These are phyloP conservation scores for Scaeva pyrastri DNA, from an alignment of 2,888 invertebrate genomes.

Conservation along the genomic window DNA sequence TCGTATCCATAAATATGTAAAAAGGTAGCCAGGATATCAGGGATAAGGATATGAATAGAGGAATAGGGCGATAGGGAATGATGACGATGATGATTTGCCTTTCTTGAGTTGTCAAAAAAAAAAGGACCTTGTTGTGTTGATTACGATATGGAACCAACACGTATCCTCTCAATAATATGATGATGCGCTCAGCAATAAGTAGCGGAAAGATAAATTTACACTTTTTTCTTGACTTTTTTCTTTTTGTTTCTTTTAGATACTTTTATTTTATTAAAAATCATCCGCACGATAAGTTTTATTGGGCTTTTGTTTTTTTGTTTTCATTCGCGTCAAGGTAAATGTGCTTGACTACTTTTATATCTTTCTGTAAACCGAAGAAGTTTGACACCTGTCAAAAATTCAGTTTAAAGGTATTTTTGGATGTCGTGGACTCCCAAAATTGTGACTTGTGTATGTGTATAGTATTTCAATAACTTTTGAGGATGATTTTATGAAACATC, in stretches of 20 bases:
- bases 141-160: slow-evolving; percentile 28
- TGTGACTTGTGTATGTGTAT: slow-evolving; percentile 12
- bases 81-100: background rate
- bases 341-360: background rate
- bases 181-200: slow-evolving; percentile 61
- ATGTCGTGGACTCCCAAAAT: slow-evolving; percentile 26
- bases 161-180: slow-evolving; percentile 14
- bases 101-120: background rate
- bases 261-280: slow-evolving; percentile 61
- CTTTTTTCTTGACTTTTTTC: slow-evolving; percentile 45
- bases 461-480: slow-evolving; percentile 24
- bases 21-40: too few species aligned
- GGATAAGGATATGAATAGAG: too few species aligned
- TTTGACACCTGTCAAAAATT: slow-evolving; percentile 24
- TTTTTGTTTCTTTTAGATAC: background rate
- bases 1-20: background rate
- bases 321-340: slow-evolving; percentile 20
- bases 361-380: slow-evolving; percentile 24
- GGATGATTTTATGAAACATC: slow-evolving; percentile 30
- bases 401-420: slow-evolving; percentile 30
- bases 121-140: slow-evolving; percentile 48
- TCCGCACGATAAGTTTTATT: slow-evolving; percentile 73
- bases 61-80: slow-evolving; percentile 19
- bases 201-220: slow-evolving; percentile 69
- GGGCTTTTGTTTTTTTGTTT: slow-evolving; percentile 19